Percentiles rank a stretch among this genome's conserved stretches.
Conservation (phyloP, 2,797 vertebrate genomes). For the Mycteria americana region DNA sequence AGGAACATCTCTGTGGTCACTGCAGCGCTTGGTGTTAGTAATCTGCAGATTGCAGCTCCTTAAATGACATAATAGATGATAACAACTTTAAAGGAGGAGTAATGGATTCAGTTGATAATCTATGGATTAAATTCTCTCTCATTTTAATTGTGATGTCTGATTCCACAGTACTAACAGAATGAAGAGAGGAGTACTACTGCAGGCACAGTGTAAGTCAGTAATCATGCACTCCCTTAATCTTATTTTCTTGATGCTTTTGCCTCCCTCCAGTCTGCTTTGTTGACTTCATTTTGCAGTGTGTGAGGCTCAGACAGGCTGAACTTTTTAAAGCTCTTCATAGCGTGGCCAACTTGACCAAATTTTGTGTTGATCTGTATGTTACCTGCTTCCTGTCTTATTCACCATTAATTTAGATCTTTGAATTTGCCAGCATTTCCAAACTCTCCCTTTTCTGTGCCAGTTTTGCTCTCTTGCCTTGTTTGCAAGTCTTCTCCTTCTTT, state of each 20-base stretch:
- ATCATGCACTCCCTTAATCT: background rate
- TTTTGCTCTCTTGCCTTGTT: background rate
- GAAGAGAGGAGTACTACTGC: slow-evolving; percentile 30
- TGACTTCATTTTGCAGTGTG: background rate
- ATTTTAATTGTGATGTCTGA: background rate
- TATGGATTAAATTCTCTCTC: background rate
- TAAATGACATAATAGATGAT: background rate
- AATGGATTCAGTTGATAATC: background rate
- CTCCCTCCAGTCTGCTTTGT: background rate
- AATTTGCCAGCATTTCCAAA: background rate
- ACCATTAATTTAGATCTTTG: background rate
- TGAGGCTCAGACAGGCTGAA: background rate
- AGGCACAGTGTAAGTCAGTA: background rate
- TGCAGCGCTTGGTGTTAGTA: background rate
- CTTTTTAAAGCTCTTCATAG: background rate
- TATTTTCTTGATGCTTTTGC: background rate
- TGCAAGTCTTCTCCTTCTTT: background rate
- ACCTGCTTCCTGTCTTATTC: background rate
- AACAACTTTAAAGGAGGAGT: background rate
- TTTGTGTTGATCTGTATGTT: background rate
- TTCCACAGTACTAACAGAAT: background rate
- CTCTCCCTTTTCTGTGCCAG: background rate
- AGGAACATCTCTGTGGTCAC: background rate
- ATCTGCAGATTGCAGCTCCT: background rate
- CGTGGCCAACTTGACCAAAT: background rate